A percentile compares a stretch with the other conserved stretches of the same genome.
Evolutionary conservation across 2,113 vertebrate genomes (phyloP).

Genomic region (Condylura cristata): DNA sequence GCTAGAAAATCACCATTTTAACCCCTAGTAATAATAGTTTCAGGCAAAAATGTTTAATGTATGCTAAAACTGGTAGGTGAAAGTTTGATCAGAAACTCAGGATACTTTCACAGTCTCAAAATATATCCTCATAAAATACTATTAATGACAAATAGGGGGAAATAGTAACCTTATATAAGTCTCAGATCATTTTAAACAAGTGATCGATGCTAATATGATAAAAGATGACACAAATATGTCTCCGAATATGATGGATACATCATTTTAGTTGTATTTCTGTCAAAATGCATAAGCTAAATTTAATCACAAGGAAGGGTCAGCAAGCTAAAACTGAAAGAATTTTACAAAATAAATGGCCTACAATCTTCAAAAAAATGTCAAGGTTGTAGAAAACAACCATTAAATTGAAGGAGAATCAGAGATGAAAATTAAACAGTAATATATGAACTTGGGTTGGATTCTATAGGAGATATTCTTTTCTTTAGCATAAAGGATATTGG

Average conservation of each 20-base stretch:
- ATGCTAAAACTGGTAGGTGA: neutral
- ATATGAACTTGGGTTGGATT: neutral
- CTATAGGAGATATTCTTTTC: neutral
- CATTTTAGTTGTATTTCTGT: conserved; percentile 19
- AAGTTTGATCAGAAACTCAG: neutral
- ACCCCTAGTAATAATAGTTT: neutral
- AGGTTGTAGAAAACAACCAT: no score
- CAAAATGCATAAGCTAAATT: neutral
- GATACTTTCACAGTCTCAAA: neutral
- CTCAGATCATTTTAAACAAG: neutral
- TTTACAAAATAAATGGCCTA: neutral
- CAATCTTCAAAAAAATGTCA: no score
- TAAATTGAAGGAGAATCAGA: no score
- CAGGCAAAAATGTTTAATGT: neutral
- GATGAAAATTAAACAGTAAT: neutral
- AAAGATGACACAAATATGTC: neutral
- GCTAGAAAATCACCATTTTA: no score
- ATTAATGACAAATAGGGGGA: neutral
- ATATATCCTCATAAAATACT: neutral
- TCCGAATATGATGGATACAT: neutral
- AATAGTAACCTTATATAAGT: neutral
- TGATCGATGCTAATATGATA: neutral
- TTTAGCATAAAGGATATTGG: neutral
- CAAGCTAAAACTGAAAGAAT: conserved; percentile 43
- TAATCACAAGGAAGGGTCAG: conserved; percentile 20